Evolutionary conservation across 2,888 invertebrate genomes (phyloP).

Genomic region (Agrilus mali): DNA sequence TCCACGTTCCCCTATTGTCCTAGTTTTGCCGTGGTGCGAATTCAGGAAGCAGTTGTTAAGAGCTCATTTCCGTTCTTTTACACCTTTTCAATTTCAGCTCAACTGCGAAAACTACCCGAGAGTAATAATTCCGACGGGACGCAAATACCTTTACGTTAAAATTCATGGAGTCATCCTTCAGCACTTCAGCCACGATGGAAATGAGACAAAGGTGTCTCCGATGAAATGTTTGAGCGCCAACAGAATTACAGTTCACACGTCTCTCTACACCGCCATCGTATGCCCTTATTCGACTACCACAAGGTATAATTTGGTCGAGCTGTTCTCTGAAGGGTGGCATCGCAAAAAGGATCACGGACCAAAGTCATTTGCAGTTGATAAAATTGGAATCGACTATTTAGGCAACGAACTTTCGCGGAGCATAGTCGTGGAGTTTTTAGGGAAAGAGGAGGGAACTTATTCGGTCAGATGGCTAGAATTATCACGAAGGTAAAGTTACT

Average conservation of each 20-base stretch:
- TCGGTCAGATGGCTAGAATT: constrained; percentile 75
- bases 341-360: constrained; percentile 29
- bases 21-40: too few relatives aligned
- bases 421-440: constrained; percentile 67
- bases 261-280: constrained; percentile 41
- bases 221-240: constrained; percentile 63
- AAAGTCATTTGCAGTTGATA: constrained; percentile 29
- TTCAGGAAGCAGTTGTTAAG: too few relatives aligned
- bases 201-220: constrained; percentile 38
- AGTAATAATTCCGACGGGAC: constrained; percentile 64
- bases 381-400: constrained; percentile 43
- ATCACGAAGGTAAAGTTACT: constrained; percentile 42
- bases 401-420: constrained; percentile 52
- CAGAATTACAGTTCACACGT: constrained; percentile 65
- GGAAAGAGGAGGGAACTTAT: constrained; percentile 62
- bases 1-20: too few relatives aligned
- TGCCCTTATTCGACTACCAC: constrained; percentile 44
- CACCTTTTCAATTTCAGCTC: constrained; percentile 40
- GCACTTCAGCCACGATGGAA: constrained; percentile 39
- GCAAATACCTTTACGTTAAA: constrained; percentile 68
- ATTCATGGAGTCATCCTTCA: constrained; percentile 47
- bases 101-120: constrained; percentile 71
- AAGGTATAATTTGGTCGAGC: constrained; percentile 54
- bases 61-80: too few relatives aligned
- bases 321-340: constrained; percentile 76